These are phyloP conservation scores for Puffinus mauretanicus DNA, from an alignment of 2,113 vertebrate species.

Conservation along the genomic window DNA sequence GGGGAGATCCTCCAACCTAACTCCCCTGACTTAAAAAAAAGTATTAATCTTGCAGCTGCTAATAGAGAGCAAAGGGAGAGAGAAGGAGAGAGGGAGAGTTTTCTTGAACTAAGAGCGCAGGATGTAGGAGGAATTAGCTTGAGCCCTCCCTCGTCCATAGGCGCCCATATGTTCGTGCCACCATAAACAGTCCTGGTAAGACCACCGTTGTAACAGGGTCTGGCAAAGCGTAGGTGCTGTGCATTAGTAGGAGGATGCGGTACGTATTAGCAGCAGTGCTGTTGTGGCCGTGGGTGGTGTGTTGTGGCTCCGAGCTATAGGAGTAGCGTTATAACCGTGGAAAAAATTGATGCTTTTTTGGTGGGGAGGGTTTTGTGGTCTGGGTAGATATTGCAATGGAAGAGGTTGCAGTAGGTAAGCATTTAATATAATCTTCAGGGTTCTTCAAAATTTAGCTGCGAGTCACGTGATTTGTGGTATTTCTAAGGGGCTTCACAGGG, in stretches of 20 bases:
- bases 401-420: background rate
- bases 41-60: conserved; percentile 34
- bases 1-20: conserved; percentile 50
- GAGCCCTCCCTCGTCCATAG: background rate
- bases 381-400: background rate
- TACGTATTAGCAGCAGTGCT: accelerated
- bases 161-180: background rate
- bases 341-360: background rate
- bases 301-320: background rate
- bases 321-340: accelerated
- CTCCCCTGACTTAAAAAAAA: conserved; percentile 18
- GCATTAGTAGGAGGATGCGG: accelerated
- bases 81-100: background rate
- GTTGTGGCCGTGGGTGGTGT: too few relatives aligned
- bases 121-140: background rate
- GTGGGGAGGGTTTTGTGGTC: background rate
- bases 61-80: conserved; percentile 6
- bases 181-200: background rate
- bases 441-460: background rate
- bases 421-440: background rate
- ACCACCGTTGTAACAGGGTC: background rate
- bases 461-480: background rate
- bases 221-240: background rate
- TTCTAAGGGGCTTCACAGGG: background rate
- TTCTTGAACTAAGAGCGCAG: background rate